A percentile compares a stretch with the other conserved stretches of the same genome.
Evolutionary conservation across 30 jellyfish, hydroid and myxozoan genomes (phyloP).

Genomic region (Chrysaora quinquecirrha): DNA sequence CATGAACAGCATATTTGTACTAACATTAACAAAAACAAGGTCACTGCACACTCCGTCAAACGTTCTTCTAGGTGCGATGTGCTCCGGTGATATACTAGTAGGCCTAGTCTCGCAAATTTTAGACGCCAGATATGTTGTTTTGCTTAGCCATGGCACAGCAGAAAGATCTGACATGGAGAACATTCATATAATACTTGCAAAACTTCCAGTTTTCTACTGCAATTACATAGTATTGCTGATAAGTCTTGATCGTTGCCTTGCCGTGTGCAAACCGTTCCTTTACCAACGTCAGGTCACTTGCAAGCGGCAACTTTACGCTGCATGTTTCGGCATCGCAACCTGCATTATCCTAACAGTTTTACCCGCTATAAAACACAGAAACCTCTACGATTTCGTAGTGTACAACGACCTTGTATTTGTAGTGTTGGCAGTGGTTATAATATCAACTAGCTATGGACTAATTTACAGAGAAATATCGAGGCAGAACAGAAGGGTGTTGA

Average conservation of each 20-base stretch:
- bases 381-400: too few species aligned
- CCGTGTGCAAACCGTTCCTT: neutral
- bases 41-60: neutral
- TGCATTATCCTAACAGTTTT: neutral
- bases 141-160: neutral
- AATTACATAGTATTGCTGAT: neutral
- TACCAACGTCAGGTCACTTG: neutral
- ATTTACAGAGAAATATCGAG: neutral
- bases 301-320: neutral
- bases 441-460: neutral
- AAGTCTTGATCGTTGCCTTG: neutral
- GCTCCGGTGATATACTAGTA: neutral
- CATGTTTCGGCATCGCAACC: neutral
- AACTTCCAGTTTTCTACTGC: neutral
- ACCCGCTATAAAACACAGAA: neutral
- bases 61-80: neutral
- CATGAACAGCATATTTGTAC: neutral
- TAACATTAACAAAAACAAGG: neutral
- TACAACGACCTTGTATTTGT: neutral
- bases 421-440: neutral
- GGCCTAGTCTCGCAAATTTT: neutral
- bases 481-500: neutral
- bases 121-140: neutral
- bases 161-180: neutral
- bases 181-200: neutral